A percentile compares a stretch with the other conserved stretches of the same genome.
These are phyloP conservation scores for Ochlodes sylvanus DNA, from an alignment of 2,888 invertebrate species.

Conservation along the genomic window DNA sequence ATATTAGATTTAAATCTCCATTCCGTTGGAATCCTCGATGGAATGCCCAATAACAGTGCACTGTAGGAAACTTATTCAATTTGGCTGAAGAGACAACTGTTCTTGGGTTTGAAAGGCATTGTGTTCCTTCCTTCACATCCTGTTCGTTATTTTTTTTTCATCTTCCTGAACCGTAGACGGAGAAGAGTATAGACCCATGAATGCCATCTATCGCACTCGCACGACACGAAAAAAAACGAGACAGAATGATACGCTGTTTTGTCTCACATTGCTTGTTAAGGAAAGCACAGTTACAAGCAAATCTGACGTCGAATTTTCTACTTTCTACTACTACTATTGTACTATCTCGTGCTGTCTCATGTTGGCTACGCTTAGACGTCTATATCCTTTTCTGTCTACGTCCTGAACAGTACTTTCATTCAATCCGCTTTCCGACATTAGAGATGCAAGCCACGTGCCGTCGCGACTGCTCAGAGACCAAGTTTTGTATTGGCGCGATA, in stretches of 20 bases:
- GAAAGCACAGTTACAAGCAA: no score
- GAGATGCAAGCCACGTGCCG: conserved; percentile 74
- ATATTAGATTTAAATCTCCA: conserved; percentile 55
- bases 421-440: conserved; percentile 70
- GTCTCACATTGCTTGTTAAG: no score
- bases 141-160: conserved; percentile 65
- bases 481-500: conserved; percentile 51
- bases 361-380: no score
- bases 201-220: no score
- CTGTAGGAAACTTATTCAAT: conserved; percentile 78
- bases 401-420: conserved; percentile 80
- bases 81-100: conserved; percentile 77
- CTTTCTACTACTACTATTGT: no score
- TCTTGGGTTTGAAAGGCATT: conserved; percentile 72
- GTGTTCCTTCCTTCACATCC: conserved; percentile 62
- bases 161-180: conserved; percentile 76
- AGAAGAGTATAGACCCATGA: no score
- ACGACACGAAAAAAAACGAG: no score
- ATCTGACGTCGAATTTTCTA: no score
- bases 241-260: no score
- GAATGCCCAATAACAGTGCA: conserved; percentile 70
- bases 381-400: no score
- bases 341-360: no score
- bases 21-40: conserved; percentile 52
- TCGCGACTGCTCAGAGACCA: conserved; percentile 64